phyloP scores from a whole-genome alignment of 2,797 vertebrate species.

The Danio kyathit region DNA sequence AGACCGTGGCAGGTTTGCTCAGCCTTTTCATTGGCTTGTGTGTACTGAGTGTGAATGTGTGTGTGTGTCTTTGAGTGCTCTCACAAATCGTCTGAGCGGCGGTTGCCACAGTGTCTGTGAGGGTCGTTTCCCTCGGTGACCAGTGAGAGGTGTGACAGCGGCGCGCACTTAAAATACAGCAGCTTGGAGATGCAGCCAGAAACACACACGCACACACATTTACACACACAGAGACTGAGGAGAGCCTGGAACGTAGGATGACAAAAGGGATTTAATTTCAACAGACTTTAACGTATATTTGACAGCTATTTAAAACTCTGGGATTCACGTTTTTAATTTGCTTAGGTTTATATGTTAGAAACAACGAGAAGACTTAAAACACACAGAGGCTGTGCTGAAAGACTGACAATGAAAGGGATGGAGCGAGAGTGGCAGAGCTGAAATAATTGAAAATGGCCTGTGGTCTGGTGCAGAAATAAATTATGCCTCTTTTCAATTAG shows the following conservation, averaged over 20 bases:
- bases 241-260: background rate
- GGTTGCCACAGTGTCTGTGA: slow-evolving; percentile 71
- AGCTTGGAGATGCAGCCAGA: slow-evolving; percentile 47
- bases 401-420: slow-evolving; percentile 15
- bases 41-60: slow-evolving; percentile 46
- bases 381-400: slow-evolving; percentile 8
- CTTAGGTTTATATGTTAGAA: slow-evolving; percentile 3
- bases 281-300: background rate
- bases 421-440: slow-evolving; percentile 63
- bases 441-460: slow-evolving; percentile 84
- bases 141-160: slow-evolving; percentile 65
- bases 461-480: slow-evolving; percentile 80
- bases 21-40: slow-evolving; percentile 43
- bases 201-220: slow-evolving; percentile 44
- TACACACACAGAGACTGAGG: slow-evolving; percentile 22
- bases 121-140: slow-evolving; percentile 74
- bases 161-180: slow-evolving; percentile 62
- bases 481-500: slow-evolving; percentile 85
- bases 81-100: slow-evolving; percentile 71
- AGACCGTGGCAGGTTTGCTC: slow-evolving; percentile 45
- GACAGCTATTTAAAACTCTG: background rate
- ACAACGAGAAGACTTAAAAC: slow-evolving; percentile 3
- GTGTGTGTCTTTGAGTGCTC: slow-evolving; percentile 54
- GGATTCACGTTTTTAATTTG: background rate
- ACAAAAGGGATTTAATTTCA: background rate